Conservation (phyloP, 2,888 invertebrate species). For the Opisthograptis luteolata region DNA sequence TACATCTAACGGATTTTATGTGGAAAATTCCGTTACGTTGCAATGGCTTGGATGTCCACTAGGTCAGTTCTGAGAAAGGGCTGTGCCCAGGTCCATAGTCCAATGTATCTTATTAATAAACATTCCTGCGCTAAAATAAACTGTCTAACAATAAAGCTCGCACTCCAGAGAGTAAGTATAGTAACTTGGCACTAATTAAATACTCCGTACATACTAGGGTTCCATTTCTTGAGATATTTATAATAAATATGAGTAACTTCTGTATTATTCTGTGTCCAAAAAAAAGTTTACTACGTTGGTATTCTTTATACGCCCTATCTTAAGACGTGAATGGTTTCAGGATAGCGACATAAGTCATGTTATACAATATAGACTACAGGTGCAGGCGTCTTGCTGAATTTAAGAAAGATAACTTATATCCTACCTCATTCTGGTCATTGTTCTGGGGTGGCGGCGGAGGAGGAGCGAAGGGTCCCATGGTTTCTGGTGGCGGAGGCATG, state of each 20-base stretch:
- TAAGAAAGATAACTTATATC: neutral
- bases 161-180: conserved; percentile 1
- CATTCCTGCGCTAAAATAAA: neutral
- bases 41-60: conserved; percentile 3
- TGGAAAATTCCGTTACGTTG: conserved; percentile 16
- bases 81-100: no score
- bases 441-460: conserved; percentile 69
- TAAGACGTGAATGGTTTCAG: no score
- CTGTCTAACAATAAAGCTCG: neutral
- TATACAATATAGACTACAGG: no score
- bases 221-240: conserved; percentile 6
- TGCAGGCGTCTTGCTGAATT: neutral
- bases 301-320: no score
- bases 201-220: neutral
- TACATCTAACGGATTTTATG: conserved; percentile 16
- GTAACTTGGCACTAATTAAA: conserved; percentile 14
- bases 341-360: no score
- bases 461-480: conserved; percentile 51
- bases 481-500: conserved; percentile 51
- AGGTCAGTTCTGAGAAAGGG: no score
- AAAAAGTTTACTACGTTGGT: no score
- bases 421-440: conserved; percentile 66
- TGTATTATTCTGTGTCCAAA: no score
- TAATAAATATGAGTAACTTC: no score
- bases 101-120: neutral